A percentile compares a stretch with the other conserved stretches of the same genome.
Conservation (phyloP, 2,797 vertebrate species). For the Percopsis omiscomaycus region DNA sequence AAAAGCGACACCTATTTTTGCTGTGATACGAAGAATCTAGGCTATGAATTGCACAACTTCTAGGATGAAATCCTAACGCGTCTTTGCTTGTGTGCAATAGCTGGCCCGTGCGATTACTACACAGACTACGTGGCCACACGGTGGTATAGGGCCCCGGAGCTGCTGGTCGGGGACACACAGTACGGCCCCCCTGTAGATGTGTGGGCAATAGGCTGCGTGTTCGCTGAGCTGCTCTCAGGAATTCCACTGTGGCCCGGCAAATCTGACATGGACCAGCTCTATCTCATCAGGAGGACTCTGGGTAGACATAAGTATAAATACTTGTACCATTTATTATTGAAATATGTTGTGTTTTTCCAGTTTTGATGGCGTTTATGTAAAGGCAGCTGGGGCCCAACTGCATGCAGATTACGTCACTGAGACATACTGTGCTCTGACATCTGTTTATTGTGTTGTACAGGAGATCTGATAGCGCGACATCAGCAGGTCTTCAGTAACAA, state of each 20-base stretch:
- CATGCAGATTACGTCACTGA: too few relatives aligned
- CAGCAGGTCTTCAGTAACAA: constrained; percentile 95
- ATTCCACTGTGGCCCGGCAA: constrained; percentile 91
- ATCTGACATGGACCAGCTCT: constrained; percentile 92
- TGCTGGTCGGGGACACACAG: constrained; percentile 91
- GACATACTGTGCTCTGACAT: background rate
- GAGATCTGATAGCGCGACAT: constrained; percentile 92
- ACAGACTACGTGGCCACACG: constrained; percentile 95
- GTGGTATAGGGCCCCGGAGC: constrained; percentile 91
- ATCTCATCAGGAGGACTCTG: constrained; percentile 88
- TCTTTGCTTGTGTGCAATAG: constrained; percentile 60
- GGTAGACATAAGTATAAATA: constrained; percentile 66
- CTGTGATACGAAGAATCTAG: too few relatives aligned
- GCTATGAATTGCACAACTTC: too few relatives aligned
- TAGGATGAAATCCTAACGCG: background rate
- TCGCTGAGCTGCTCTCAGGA: constrained; percentile 89
- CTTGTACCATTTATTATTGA: too few relatives aligned
- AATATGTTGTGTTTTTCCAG: too few relatives aligned
- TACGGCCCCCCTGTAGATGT: constrained; percentile 92
- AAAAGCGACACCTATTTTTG: too few relatives aligned
- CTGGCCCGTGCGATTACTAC: constrained; percentile 90
- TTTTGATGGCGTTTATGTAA: background rate
- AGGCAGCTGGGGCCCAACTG: accelerated
- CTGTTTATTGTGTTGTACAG: constrained; percentile 61
- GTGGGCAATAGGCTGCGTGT: constrained; percentile 93